phyloP scores from a whole-genome alignment of 2,888 invertebrate genomes.

The Lycia hirtaria region DNA sequence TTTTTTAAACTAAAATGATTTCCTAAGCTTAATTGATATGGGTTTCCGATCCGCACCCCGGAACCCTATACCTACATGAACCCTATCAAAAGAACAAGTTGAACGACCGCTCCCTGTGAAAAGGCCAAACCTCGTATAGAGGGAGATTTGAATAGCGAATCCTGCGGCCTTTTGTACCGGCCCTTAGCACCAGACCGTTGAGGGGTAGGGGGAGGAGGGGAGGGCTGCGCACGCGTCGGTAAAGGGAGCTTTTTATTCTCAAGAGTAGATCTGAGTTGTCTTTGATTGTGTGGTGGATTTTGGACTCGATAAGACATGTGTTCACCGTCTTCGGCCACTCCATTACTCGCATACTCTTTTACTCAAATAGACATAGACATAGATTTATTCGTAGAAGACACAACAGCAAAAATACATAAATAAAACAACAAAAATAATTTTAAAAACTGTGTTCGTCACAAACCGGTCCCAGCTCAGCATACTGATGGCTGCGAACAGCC shows the following conservation, averaged over 20 bases:
- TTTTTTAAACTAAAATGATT: background rate
- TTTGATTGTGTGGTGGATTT: background rate
- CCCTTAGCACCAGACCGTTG: slow-evolving; percentile 28
- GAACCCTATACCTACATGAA: slow-evolving; percentile 45
- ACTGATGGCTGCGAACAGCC: too few relatives aligned
- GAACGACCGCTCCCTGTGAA: slow-evolving; percentile 61
- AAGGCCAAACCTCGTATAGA: slow-evolving; percentile 36
- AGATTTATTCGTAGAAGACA: too few relatives aligned
- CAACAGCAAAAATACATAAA: too few relatives aligned
- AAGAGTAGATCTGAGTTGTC: background rate
- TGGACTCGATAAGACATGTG: background rate
- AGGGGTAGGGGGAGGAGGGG: slow-evolving; percentile 11
- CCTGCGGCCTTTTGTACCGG: slow-evolving; percentile 29
- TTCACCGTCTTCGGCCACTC: too few relatives aligned
- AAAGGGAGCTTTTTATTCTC: background rate
- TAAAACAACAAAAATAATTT: too few relatives aligned
- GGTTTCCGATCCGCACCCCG: background rate
- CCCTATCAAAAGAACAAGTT: slow-evolving; percentile 57
- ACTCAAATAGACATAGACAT: too few relatives aligned
- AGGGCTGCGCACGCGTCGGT: slow-evolving; percentile 33
- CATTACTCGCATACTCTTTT: too few relatives aligned
- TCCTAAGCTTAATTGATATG: background rate
- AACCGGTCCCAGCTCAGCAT: too few relatives aligned
- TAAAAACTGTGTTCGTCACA: too few relatives aligned
- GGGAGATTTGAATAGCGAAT: slow-evolving; percentile 49